Evolutionary conservation across 2,888 invertebrate genomes (phyloP).

Genomic region (Drosophila nr. perissopoda): DNA sequence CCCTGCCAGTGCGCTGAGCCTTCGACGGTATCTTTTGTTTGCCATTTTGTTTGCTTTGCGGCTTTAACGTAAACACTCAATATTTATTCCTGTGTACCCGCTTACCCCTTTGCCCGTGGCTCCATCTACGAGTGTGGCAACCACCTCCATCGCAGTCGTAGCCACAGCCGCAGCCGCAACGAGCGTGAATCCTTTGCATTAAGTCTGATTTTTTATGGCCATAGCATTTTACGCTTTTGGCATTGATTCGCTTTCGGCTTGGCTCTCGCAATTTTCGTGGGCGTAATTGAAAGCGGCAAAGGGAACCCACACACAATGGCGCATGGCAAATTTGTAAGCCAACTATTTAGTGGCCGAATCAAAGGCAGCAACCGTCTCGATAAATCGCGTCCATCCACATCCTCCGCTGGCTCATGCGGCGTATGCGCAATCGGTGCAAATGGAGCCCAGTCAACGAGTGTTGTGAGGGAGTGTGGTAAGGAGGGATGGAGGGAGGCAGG

Average conservation of each 20-base stretch:
- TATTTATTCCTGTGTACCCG: constrained; percentile 71
- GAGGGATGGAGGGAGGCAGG: neutral
- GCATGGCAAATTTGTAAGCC: constrained; percentile 73
- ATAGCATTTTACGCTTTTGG: constrained; percentile 49
- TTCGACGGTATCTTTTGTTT: constrained; percentile 46
- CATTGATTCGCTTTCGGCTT: constrained; percentile 18
- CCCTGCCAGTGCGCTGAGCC: neutral
- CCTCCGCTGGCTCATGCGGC: constrained; percentile 45
- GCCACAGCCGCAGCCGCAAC: constrained; percentile 7
- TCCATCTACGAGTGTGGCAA: neutral
- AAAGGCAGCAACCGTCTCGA: constrained; percentile 46
- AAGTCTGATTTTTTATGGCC: constrained; percentile 68
- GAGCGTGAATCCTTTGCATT: constrained; percentile 68
- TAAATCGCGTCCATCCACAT: constrained; percentile 47
- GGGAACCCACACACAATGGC: constrained; percentile 43
- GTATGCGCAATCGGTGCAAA: constrained; percentile 70
- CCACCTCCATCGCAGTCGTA: neutral
- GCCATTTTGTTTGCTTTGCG: constrained; percentile 62
- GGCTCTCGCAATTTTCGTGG: constrained; percentile 49
- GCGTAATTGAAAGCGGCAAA: constrained; percentile 73
- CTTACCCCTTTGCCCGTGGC: constrained; percentile 29
- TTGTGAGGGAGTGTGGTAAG: neutral
- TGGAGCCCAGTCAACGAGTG: constrained; percentile 15
- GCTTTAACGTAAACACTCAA: constrained; percentile 74
- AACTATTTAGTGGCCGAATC: constrained; percentile 77